Evolutionary conservation across 2,113 vertebrate species (phyloP), one percentile per base, ranked within the genome.

Genomic region (Hemibagrus wyckioides): DNA sequence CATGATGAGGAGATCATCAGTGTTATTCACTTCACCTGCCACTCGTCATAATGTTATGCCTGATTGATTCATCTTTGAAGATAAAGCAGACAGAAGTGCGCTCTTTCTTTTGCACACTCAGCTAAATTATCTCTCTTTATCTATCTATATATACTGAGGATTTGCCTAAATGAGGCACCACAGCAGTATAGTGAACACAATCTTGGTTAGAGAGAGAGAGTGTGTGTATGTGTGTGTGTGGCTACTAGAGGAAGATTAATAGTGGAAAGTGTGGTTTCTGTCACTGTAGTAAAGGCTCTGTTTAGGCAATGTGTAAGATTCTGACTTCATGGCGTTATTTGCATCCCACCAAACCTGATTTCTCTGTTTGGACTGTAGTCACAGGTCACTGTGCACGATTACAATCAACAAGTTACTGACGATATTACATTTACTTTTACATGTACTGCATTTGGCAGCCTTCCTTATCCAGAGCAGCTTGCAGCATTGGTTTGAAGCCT

Each of bases 101-200:
- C 63, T 6, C 19, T 3, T 41, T 19, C 36, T 71, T 19, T 10
- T 41, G 6, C 33, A 23, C 36, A 21, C 33, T 39, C 19, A 13
- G 2, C 23, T 71, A 75, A 75, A 48, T 8, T 9, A 25, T 25
- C 21, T 77, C 9, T 23, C 30, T 63, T n/a, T n/a, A n/a, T n/a
- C n/a, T 61, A 36, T 69, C 36, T 76, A 19, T 76, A 84, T 81
- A 39, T 65, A 36, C 48, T 71, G 33, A n/a, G 30, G 23, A 30
- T 39, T 86, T 19, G 59, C 79, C 59, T 67, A 82, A 89, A 85
- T 88, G 82, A 86, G 61, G n/a, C 61, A 52, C 73, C 63, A 59
- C 28, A 84, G 80, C 28, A 33, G 25, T 39, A 63, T 75, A 57
- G 15, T 14, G 28, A 61, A 19, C 69, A n/a, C 67, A 25, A 28